A percentile compares a stretch with the other conserved stretches of the same genome.
These are phyloP conservation scores for Montipora efflorescens DNA, from an alignment of 64 coral and sea anemone genomes.

Conservation along the genomic window DNA sequence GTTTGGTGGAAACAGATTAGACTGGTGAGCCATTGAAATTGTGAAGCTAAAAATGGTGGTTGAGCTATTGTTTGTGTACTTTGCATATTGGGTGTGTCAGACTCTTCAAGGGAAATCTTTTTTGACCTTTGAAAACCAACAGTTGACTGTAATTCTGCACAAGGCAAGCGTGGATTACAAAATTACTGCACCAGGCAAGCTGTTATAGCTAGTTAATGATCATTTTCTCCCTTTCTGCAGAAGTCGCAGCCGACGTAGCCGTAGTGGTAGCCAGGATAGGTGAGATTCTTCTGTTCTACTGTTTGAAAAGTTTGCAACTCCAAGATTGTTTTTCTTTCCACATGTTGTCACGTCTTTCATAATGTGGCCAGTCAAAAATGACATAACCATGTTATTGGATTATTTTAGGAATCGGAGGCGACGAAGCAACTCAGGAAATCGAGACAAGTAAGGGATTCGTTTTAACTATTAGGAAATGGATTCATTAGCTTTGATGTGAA, in stretches of 20 bases:
- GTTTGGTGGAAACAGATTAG: too few species aligned
- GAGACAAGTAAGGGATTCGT: neutral
- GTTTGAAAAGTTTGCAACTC: neutral
- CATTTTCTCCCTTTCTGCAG: slow-evolving; percentile 1
- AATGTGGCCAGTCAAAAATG: neutral
- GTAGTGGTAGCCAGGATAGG: slow-evolving; percentile 29
- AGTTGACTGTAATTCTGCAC: too few species aligned
- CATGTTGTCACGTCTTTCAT: too few species aligned
- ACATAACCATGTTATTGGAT: neutral
- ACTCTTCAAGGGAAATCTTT: too few species aligned
- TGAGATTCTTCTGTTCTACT: neutral
- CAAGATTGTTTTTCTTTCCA: too few species aligned
- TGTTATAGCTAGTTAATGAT: neutral
- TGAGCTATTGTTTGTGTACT: too few species aligned
- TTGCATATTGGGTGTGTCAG: too few species aligned
- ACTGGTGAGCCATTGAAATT: too few species aligned
- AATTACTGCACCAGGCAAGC: neutral
- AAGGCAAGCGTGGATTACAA: neutral
- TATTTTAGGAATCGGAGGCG: slow-evolving; percentile 3
- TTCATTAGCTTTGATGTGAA: too few species aligned
- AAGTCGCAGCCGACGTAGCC: slow-evolving; percentile 26
- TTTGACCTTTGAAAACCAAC: too few species aligned
- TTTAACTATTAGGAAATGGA: neutral
- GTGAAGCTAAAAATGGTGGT: too few species aligned
- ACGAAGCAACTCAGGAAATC: slow-evolving; percentile 33